phyloP scores from a whole-genome alignment of 2,113 vertebrate genomes.

The Paramisgurnus dabryanus region DNA sequence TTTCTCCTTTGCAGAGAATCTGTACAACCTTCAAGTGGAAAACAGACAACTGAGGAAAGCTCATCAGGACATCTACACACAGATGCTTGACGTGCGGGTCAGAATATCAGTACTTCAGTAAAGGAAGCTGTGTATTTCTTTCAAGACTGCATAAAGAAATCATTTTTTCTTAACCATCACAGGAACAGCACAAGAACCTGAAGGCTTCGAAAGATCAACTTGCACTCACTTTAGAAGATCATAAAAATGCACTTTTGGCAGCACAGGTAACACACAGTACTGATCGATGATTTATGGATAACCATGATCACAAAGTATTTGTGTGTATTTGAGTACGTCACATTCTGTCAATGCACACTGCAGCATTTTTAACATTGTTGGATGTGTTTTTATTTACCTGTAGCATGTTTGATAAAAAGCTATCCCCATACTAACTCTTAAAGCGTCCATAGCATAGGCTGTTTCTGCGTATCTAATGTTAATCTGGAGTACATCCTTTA shows the following conservation, averaged over 20 bases:
- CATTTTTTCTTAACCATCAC: slow-evolving; percentile 6
- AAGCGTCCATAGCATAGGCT: too few relatives aligned
- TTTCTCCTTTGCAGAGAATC: slow-evolving; percentile 73
- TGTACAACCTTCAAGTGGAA: slow-evolving; percentile 89
- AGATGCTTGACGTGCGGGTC: slow-evolving; percentile 92
- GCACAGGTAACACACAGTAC: slow-evolving; percentile 80
- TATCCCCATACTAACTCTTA: too few relatives aligned
- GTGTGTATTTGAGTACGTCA: not conserved
- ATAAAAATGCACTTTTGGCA: slow-evolving; percentile 93
- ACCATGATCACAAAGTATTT: not conserved
- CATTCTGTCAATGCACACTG: not conserved
- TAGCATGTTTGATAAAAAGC: too few relatives aligned
- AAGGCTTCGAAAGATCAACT: slow-evolving; percentile 86
- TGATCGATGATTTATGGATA: not conserved
- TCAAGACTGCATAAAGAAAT: not conserved
- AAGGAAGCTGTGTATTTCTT: not conserved
- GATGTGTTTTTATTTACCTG: not conserved
- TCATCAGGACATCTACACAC: slow-evolving; percentile 89
- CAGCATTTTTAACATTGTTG: not conserved
- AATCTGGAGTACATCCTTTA: too few relatives aligned
- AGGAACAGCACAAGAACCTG: slow-evolving; percentile 86
- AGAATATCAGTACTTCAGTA: slow-evolving; percentile 35
- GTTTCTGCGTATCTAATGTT: too few relatives aligned
- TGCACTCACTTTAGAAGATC: slow-evolving; percentile 90
- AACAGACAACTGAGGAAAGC: slow-evolving; percentile 91